Evolutionary conservation across 1,140 invertebrate genomes (phyloP).

Genomic region (Aphidius gifuensis): DNA sequence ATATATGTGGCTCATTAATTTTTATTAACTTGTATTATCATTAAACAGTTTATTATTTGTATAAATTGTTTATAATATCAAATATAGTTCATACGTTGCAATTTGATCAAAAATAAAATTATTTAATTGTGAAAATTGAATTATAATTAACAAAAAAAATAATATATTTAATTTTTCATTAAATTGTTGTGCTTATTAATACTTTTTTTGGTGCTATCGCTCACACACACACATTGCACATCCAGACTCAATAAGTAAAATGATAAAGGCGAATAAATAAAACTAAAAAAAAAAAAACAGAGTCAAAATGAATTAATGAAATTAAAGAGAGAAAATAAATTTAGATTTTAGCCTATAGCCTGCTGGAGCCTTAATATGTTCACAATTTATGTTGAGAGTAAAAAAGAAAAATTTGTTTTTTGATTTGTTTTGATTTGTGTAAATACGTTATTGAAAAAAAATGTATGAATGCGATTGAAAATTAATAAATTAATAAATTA

Average conservation of each 20-base stretch:
- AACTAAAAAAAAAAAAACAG: constrained; percentile 20
- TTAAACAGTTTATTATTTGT: constrained; percentile 41
- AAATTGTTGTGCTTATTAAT: constrained; percentile 13
- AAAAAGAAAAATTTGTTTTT: neutral
- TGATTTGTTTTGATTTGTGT: constrained; percentile 47
- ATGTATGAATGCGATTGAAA: constrained; percentile 43
- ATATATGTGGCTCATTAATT: too few relatives aligned
- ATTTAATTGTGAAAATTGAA: neutral
- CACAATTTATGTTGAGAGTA: constrained; percentile 27
- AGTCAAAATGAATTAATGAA: constrained; percentile 28
- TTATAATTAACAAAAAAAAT: neutral
- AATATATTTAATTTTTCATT: constrained; percentile 5
- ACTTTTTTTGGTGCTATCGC: constrained; percentile 24
- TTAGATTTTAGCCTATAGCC: constrained; percentile 55
- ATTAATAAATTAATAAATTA: constrained; percentile 27
- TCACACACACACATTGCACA: constrained; percentile 54
- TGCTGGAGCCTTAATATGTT: constrained; percentile 57
- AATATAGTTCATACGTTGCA: constrained; percentile 7
- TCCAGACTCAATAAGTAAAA: constrained; percentile 45
- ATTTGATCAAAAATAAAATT: constrained; percentile 2
- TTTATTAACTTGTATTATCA: too few relatives aligned
- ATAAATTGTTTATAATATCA: constrained; percentile 39
- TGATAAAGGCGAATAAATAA: constrained; percentile 17
- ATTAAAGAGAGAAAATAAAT: constrained; percentile 25
- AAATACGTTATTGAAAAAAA: constrained; percentile 51